Evolutionary conservation across 2,113 vertebrate species (phyloP).

Genomic region (Acinonyx jubatus): DNA sequence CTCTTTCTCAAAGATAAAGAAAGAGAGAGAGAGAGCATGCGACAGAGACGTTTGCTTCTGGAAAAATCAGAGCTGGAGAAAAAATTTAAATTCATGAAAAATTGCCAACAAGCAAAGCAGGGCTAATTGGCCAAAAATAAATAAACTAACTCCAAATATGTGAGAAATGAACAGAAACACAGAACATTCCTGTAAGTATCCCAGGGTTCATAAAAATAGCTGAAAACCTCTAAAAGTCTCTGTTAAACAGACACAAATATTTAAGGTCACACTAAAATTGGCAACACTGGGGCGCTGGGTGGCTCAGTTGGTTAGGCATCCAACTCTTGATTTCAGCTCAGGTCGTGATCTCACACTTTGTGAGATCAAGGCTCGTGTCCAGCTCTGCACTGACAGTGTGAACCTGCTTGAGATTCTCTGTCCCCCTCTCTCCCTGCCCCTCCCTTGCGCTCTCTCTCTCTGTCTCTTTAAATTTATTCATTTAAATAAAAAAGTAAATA

Average conservation of each 20-base stretch:
- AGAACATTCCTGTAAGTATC: not conserved
- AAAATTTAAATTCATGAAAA: conserved; percentile 56
- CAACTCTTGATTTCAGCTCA: too few relatives aligned
- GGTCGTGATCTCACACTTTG: too few relatives aligned
- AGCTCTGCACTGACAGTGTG: too few relatives aligned
- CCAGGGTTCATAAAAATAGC: not conserved
- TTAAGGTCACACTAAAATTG: not conserved
- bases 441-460: too few relatives aligned
- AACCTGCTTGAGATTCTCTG: too few relatives aligned
- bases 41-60: not conserved
- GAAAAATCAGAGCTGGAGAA: not conserved
- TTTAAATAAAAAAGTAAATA: too few relatives aligned
- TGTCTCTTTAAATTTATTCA: too few relatives aligned
- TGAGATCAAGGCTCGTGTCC: too few relatives aligned
- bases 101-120: not conserved
- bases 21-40: too few relatives aligned
- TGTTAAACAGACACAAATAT: conserved; percentile 15
- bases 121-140: conserved; percentile 32
- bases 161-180: conserved; percentile 44
- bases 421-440: too few relatives aligned
- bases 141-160: not conserved
- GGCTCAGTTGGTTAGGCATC: too few relatives aligned
- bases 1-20: too few relatives aligned
- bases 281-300: not conserved
- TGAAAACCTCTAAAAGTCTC: not conserved